Percentiles rank a stretch among this genome's conserved stretches.
Conservation (phyloP, 2,113 vertebrate species). For the Gadus chalcogrammus region DNA sequence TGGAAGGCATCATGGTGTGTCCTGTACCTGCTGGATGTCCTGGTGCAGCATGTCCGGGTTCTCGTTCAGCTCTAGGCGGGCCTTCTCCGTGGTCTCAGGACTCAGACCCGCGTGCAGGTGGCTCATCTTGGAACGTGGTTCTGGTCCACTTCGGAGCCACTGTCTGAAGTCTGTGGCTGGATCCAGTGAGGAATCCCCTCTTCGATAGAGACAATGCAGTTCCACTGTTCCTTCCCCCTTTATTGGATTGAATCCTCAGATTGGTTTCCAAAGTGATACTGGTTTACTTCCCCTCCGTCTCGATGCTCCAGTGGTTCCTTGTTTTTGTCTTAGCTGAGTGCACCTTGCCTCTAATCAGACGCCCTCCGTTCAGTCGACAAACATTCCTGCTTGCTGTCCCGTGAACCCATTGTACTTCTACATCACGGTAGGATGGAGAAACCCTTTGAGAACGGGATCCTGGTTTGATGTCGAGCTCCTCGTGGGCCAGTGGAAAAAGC, state of each 20-base stretch:
- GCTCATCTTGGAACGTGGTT: slow-evolving; percentile 75
- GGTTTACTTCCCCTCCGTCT: not conserved
- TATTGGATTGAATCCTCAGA: not conserved
- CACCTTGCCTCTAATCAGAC: too few relatives aligned
- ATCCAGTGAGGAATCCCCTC: not conserved
- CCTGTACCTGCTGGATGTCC: slow-evolving; percentile 95
- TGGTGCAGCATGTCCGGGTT: slow-evolving; percentile 96
- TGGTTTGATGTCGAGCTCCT: too few relatives aligned
- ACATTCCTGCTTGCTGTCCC: too few relatives aligned
- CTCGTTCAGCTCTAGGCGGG: slow-evolving; percentile 93
- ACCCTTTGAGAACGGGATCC: too few relatives aligned
- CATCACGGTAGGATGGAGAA: too few relatives aligned
- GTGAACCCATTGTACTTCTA: too few relatives aligned
- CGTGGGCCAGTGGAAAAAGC: too few relatives aligned
- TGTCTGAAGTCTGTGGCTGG: not conserved
- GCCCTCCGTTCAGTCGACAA: too few relatives aligned
- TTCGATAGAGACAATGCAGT: not conserved
- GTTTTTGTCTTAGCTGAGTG: too few relatives aligned
- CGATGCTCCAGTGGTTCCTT: too few relatives aligned
- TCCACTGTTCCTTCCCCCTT: not conserved
- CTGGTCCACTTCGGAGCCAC: slow-evolving; percentile 2
- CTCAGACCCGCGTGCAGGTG: slow-evolving; percentile 92
- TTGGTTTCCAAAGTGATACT: not conserved
- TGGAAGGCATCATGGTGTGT: too few relatives aligned
- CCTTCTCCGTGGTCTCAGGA: slow-evolving; percentile 94